These are phyloP conservation scores for Sternarchorhynchus goeldii DNA, from an alignment of 2,797 vertebrate species.

Conservation along the genomic window DNA sequence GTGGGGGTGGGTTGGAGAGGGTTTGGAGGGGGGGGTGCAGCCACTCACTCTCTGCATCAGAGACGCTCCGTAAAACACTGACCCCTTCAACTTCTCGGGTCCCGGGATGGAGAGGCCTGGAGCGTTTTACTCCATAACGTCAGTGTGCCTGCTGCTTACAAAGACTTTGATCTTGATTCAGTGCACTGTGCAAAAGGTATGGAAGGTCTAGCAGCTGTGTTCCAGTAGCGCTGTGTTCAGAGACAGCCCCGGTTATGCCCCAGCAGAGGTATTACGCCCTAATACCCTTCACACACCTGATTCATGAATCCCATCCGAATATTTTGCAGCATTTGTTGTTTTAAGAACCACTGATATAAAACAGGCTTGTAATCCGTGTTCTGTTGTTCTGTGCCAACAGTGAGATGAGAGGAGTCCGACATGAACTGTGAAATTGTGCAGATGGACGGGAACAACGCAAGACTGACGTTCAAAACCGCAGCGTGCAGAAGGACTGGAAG, in stretches of 20 bases:
- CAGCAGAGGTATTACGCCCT: not conserved
- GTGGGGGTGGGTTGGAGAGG: not conserved
- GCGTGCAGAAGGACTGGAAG: too few species aligned
- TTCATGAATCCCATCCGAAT: constrained; percentile 43
- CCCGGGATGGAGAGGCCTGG: not conserved
- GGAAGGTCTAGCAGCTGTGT: not conserved
- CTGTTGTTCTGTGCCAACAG: too few species aligned
- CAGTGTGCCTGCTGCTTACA: constrained; percentile 34
- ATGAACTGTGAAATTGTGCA: too few species aligned
- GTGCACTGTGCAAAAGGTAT: constrained; percentile 6
- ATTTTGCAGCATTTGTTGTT: constrained; percentile 42
- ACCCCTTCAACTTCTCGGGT: constrained; percentile 33
- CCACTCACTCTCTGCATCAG: constrained; percentile 4
- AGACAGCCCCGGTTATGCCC: not conserved
- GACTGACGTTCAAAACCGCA: too few species aligned
- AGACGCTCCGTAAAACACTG: constrained; percentile 30
- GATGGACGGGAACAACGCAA: too few species aligned
- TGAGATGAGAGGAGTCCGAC: too few species aligned
- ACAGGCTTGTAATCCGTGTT: constrained; percentile 3
- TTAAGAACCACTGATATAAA: constrained; percentile 40
- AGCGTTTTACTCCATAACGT: constrained; percentile 26
- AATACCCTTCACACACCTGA: constrained; percentile 9
- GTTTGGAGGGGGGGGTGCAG: not conserved
- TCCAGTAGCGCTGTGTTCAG: not conserved
- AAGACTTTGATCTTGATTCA: constrained; percentile 31